Evolutionary conservation across 2,888 invertebrate genomes (phyloP).

Genomic region (Mallateleia sp.): DNA sequence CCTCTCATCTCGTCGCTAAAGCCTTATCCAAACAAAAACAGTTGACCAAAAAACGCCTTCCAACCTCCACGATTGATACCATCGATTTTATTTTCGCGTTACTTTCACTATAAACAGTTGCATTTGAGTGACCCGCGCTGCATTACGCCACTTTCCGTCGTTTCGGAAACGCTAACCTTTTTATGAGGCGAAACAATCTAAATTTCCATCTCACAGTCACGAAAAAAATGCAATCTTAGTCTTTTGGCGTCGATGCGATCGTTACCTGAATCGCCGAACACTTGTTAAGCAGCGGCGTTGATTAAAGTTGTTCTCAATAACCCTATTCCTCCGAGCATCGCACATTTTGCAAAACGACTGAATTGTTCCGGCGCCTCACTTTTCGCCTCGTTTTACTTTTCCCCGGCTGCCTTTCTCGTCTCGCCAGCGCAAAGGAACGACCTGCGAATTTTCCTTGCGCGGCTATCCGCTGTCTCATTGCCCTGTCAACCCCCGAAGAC

Average conservation of each 20-base stretch:
- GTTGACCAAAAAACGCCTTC: too few species aligned
- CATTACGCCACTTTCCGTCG: too few species aligned
- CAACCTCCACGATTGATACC: too few species aligned
- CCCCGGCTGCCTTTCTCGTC: conserved; percentile 13
- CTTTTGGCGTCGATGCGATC: background rate
- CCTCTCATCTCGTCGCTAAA: too few species aligned
- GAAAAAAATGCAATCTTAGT: conserved; percentile 14
- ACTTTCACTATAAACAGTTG: too few species aligned
- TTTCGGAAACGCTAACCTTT: too few species aligned
- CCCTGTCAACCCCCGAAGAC: conserved; percentile 5
- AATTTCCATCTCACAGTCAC: background rate
- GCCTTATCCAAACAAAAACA: too few species aligned
- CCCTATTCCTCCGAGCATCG: conserved; percentile 49
- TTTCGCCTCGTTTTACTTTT: conserved; percentile 49
- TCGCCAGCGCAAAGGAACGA: conserved; percentile 19
- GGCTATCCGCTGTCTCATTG: background rate
- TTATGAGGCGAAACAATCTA: too few species aligned
- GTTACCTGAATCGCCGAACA: conserved; percentile 43
- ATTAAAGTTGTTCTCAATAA: conserved; percentile 64
- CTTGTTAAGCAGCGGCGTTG: conserved; percentile 48
- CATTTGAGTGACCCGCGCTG: too few species aligned
- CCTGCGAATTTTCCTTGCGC: conserved; percentile 17
- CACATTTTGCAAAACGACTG: conserved; percentile 9
- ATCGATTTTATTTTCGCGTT: too few species aligned
- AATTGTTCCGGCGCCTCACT: conserved; percentile 21